Conservation (phyloP, 2,113 vertebrate genomes). For the Barnardius zonarius region DNA sequence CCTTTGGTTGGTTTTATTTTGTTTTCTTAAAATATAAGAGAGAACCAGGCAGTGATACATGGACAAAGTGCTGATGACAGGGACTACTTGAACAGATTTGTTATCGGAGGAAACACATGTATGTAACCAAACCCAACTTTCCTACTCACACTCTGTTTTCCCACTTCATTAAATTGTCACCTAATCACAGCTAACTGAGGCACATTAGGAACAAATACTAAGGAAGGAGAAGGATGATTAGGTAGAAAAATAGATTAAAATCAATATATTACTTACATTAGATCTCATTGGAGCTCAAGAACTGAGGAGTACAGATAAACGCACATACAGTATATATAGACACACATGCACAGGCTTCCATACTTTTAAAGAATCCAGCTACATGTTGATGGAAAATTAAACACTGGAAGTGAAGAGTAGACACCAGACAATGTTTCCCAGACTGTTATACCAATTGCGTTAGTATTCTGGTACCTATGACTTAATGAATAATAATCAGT, state of each 20-base stretch:
- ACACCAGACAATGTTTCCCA: background rate
- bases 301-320: rapidly evolving
- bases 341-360: background rate
- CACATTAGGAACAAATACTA: background rate
- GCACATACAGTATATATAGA: too few species aligned
- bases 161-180: background rate
- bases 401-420: background rate
- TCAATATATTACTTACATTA: too few species aligned
- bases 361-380: background rate
- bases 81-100: background rate
- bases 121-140: background rate
- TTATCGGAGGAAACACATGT: background rate
- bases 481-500: background rate
- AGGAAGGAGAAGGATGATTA: background rate
- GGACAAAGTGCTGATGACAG: background rate
- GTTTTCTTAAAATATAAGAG: background rate
- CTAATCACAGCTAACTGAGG: background rate
- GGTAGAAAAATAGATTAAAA: background rate
- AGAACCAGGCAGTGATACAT: background rate
- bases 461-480: background rate
- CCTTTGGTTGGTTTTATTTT: background rate
- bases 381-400: background rate
- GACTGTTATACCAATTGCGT: background rate
- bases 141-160: background rate
- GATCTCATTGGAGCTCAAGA: background rate